Evolutionary conservation across 2,113 vertebrate genomes (phyloP), one percentile per base, ranked within the genome.

Genomic region (Ammodytes dubius): DNA sequence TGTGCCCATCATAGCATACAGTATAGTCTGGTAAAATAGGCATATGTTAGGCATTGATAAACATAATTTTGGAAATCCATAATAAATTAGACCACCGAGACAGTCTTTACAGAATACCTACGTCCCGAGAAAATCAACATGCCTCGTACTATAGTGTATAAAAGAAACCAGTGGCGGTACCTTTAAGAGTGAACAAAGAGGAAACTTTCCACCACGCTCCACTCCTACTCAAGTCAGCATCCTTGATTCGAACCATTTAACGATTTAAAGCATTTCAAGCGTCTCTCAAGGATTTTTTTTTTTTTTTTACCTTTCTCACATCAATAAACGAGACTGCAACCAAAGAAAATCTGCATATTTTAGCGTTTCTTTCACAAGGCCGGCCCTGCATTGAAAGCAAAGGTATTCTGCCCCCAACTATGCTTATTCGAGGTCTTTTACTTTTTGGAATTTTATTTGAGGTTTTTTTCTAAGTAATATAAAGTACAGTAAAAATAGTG

Each of bases 61-160:
- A 68, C 57, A 77, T 19, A 42, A 27, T 60, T 53, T 17, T 13
- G 19, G 35, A 56, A 50, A 65, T 56, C 70, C 46, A 45, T 45
- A 46, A 39, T 39, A 61, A 78, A 84, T 74, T 3, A 70, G 27
- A 75, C 56, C n/a, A 47, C 43, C 37, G 63, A 69, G 35, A 54
- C 4, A 11, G 6, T 27, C 17, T 37, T 27, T 53, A 49, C 37
- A 74, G 27, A 66, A 72, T 76, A 73, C 67, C 27, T 27, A 72
- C 27, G 61, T 40, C 19, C 27, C 3, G 0, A 47, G 60, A 46
- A 82, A 53, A 68, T 53, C 37, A 61, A 43, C 27, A 79, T 27
- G 19, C 10, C 58, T 50, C 9, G 6, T 7, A 17, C 4, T 9
- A 39, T 11, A 13, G 50, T 40, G 6, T 49, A 39, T 43, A 70